Evolutionary conservation across 1,140 invertebrate species (phyloP).

Genomic region (Hypothenemus hampei): DNA sequence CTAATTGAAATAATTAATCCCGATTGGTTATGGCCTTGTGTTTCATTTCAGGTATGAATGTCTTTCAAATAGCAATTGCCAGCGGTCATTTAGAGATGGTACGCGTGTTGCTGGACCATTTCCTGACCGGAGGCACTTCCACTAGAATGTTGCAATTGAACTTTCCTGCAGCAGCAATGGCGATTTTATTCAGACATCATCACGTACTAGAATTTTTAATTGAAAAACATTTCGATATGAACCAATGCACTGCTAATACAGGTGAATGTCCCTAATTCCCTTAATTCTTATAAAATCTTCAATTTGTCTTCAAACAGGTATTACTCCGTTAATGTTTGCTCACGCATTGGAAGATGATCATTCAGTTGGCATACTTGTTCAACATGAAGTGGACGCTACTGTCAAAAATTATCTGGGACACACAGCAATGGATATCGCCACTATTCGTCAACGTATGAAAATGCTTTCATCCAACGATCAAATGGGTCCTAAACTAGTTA

Average conservation of each 20-base stretch:
- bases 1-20: not conserved
- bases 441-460: slow-evolving; percentile 16
- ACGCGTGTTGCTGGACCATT: slow-evolving; percentile 33
- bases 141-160: slow-evolving; percentile 33
- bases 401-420: slow-evolving; percentile 30
- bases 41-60: slow-evolving; percentile 32
- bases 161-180: slow-evolving; percentile 37
- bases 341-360: slow-evolving; percentile 31
- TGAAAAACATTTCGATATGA: slow-evolving; percentile 33
- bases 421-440: slow-evolving; percentile 29
- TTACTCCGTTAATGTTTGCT: slow-evolving; percentile 41
- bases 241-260: slow-evolving; percentile 31
- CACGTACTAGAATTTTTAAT: slow-evolving; percentile 36
- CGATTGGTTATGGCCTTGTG: not conserved
- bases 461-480: slow-evolving; percentile 5
- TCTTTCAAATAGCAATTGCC: slow-evolving; percentile 35
- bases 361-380: slow-evolving; percentile 27
- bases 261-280: too few relatives aligned
- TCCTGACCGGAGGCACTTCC: slow-evolving; percentile 38
- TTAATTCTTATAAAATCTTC: too few relatives aligned
- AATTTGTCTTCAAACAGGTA: slow-evolving; percentile 10
- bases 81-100: slow-evolving; percentile 37
- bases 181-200: slow-evolving; percentile 36
- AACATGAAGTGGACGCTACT: slow-evolving; percentile 30
- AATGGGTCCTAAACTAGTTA: not conserved